A percentile compares a stretch with the other conserved stretches of the same genome.
phyloP scores from a whole-genome alignment of 2,797 vertebrate genomes.

The Peromyscus eremicus region DNA sequence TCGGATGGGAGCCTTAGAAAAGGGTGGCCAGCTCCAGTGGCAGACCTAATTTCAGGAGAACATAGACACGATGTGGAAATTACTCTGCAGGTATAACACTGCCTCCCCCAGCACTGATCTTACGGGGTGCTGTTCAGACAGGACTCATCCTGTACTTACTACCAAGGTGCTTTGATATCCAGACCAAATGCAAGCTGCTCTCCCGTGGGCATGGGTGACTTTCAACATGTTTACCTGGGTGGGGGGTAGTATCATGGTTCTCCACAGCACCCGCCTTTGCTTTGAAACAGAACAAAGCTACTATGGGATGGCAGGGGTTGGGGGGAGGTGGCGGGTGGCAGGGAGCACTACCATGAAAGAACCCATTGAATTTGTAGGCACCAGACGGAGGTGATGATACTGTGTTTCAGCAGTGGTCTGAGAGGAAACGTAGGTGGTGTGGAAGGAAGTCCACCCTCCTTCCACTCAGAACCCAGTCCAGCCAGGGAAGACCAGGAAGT shows the following conservation, averaged over 20 bases:
- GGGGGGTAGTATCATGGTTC: neutral
- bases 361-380: constrained; percentile 35
- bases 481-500: neutral
- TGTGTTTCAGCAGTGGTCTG: constrained; percentile 14
- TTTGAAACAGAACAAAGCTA: constrained; percentile 21
- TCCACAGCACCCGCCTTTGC: neutral
- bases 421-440: constrained; percentile 28
- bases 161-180: constrained; percentile 36
- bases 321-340: accelerated
- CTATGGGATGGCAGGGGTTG: accelerated
- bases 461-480: constrained; percentile 31
- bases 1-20: constrained; percentile 29
- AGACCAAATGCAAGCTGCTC: neutral
- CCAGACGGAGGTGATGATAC: neutral
- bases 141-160: neutral
- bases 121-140: neutral
- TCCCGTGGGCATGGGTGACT: neutral
- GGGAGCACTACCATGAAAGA: neutral
- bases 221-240: constrained; percentile 69
- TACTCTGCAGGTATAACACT: neutral
- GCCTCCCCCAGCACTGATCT: neutral
- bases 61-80: neutral
- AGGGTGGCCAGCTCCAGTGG: accelerated
- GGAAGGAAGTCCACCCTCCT: constrained; percentile 24
- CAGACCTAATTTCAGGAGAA: neutral